Conservation (phyloP, 2,888 invertebrate genomes). For the Phalangium opilio region DNA sequence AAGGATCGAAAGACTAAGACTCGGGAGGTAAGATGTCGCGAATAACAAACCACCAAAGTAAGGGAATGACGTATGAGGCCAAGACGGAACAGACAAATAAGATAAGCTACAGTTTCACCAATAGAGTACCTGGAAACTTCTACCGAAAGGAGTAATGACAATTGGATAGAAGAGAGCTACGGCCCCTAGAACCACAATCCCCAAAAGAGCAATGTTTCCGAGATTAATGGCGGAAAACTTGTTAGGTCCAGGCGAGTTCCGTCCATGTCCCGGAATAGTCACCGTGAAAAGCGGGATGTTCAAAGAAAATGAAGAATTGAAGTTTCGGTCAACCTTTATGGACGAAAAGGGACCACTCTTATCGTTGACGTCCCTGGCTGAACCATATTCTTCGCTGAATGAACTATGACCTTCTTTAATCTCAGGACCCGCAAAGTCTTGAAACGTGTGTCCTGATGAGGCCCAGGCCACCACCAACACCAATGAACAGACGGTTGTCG, state of each 20-base stretch:
- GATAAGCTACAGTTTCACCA: too few species aligned
- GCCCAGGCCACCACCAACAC: too few species aligned
- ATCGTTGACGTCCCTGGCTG: background rate
- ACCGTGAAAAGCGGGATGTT: conserved; percentile 10
- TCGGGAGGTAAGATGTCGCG: too few species aligned
- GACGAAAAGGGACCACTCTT: background rate
- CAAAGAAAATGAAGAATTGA: conserved; percentile 11
- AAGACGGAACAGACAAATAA: too few species aligned
- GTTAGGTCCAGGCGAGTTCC: background rate
- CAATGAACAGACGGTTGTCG: too few species aligned
- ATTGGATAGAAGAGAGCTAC: background rate
- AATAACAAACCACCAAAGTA: too few species aligned
- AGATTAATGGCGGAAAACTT: background rate
- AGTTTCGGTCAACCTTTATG: conserved; percentile 7
- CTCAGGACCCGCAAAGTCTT: too few species aligned
- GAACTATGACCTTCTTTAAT: too few species aligned
- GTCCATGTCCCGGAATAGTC: conserved; percentile 9
- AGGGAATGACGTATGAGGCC: too few species aligned
- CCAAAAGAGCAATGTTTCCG: background rate
- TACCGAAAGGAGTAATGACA: background rate
- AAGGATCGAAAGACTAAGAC: too few species aligned
- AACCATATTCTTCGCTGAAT: too few species aligned
- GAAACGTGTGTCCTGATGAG: too few species aligned
- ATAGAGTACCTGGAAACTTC: background rate
- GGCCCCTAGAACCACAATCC: background rate